Conservation (phyloP, 2,113 vertebrate genomes). For the Zeus faber region DNA sequence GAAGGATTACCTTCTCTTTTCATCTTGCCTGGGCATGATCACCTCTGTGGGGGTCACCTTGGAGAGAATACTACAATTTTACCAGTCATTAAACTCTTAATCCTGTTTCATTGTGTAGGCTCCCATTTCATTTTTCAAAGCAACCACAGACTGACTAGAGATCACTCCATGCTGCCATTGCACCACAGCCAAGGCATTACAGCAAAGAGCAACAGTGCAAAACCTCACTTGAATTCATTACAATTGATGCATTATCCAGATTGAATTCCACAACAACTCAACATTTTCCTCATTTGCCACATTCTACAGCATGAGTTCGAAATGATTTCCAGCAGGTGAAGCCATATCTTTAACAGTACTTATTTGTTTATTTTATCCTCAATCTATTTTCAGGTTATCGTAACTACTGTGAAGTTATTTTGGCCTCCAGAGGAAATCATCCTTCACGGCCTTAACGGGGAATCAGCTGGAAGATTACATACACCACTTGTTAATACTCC, state of each 20-base stretch:
- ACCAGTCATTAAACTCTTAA: slow-evolving; percentile 81
- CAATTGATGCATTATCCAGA: slow-evolving; percentile 5
- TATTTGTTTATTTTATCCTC: slow-evolving; percentile 25
- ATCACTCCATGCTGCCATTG: slow-evolving; percentile 39
- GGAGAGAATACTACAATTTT: slow-evolving; percentile 74
- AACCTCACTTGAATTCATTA: slow-evolving; percentile 22
- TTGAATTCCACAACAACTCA: slow-evolving; percentile 14
- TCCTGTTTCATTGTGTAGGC: slow-evolving; percentile 55
- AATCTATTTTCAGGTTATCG: slow-evolving; percentile 4
- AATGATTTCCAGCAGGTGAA: slow-evolving; percentile 22
- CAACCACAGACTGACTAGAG: slow-evolving; percentile 47
- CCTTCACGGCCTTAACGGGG: slow-evolving; percentile 23
- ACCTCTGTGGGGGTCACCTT: slow-evolving; percentile 76
- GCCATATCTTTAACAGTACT: slow-evolving; percentile 30
- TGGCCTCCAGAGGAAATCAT: slow-evolving; percentile 36
- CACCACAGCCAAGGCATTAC: slow-evolving; percentile 28
- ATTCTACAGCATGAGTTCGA: slow-evolving; percentile 25
- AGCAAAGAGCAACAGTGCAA: slow-evolving; percentile 28
- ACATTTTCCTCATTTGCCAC: slow-evolving; percentile 36
- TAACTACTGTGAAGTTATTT: slow-evolving; percentile 47
- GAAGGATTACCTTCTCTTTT: slow-evolving; percentile 73
- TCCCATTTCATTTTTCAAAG: slow-evolving; percentile 64
- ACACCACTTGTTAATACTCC: slow-evolving; percentile 62
- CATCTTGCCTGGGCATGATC: slow-evolving; percentile 56
- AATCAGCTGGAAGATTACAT: slow-evolving; percentile 46